phyloP scores from a whole-genome alignment of 2,888 invertebrate genomes.

The Chesias legatella region DNA sequence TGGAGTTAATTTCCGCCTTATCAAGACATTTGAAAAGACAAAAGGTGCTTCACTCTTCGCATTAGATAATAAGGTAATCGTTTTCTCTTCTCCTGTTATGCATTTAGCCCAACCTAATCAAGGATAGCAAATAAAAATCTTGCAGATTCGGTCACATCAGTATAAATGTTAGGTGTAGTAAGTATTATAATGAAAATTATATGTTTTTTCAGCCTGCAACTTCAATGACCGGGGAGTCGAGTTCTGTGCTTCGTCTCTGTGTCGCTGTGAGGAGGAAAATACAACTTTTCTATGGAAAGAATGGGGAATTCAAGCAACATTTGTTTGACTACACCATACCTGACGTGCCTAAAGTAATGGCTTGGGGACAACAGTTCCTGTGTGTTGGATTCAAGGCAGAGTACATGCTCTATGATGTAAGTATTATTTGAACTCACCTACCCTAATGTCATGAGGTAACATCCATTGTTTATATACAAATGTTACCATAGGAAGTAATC shows the following conservation, averaged over 20 bases:
- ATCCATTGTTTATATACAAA: too few species aligned
- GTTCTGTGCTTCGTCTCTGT: conserved; percentile 89
- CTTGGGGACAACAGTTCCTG: conserved; percentile 91
- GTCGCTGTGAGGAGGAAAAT: conserved; percentile 92
- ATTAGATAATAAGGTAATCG: conserved; percentile 84
- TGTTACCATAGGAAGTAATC: too few species aligned
- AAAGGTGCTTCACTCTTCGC: conserved; percentile 95
- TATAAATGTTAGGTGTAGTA: too few species aligned
- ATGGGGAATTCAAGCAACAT: conserved; percentile 87
- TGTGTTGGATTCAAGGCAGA: conserved; percentile 93
- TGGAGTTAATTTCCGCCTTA: conserved; percentile 88
- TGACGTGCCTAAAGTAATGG: conserved; percentile 89
- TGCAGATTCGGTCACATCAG: too few species aligned
- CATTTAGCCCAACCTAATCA: too few species aligned
- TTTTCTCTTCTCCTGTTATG: background rate
- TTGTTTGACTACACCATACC: conserved; percentile 87
- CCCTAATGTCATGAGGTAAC: too few species aligned
- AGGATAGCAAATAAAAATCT: too few species aligned
- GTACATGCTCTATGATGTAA: conserved; percentile 88
- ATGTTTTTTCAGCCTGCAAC: conserved; percentile 54
- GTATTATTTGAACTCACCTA: conserved; percentile 23
- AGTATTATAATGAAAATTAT: background rate
- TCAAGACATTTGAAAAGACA: conserved; percentile 88
- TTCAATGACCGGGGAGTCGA: conserved; percentile 84
- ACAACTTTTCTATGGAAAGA: conserved; percentile 94